Base-by-base conservation (phyloP, 2,797 vertebrate species). In the Anableps anableps region DNA sequence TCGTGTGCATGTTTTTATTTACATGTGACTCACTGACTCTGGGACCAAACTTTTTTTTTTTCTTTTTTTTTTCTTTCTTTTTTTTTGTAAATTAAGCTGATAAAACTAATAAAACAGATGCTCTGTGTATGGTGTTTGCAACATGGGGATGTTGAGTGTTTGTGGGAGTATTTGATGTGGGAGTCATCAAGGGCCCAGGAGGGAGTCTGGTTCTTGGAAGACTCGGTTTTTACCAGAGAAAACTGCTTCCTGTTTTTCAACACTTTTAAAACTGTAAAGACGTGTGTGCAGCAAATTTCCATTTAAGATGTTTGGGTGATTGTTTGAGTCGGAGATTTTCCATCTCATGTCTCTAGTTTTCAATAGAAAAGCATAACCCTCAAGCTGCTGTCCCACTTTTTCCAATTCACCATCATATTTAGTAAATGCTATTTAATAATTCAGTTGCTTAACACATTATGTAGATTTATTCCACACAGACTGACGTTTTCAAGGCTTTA, bases 121-220 rank as follows among this genome's bases (percentile, higher is more conserved):
- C 73, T 74, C 70, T 76, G 77, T 83, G 81, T 74, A 47, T 82
- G 82, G 85, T 86, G 85, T 86, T 79, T 85, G 86, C 79, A 79
- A 74, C 82, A 73, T 53, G 51, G 66, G 85, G 79, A 83, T 93
- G 89, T 90, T 90, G 87, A 92, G 90, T 92, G 82, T 90, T 88
- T 87, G 82, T 82, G 64, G 74, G 11, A 85, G 81, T 87, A 89
- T 94, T 94, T 95, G 93, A 95, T 95, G 95, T 94, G 92, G 94
- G 85, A 86, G 89, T 92, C 90, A 88, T 91, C 43, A 79, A 85
- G 84, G 86, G 92, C 94, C 93, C 94, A 89, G 88, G 88, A 83
- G 86, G 86, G 88, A 88, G 88, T 85, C 83, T 85, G 89, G 90
- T 77, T 87, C 91, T 94, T 86, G 85, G 87, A 80, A 78, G 83